Evolutionary conservation across 2,797 vertebrate species (phyloP).

Genomic region (Thamnophis elegans): DNA sequence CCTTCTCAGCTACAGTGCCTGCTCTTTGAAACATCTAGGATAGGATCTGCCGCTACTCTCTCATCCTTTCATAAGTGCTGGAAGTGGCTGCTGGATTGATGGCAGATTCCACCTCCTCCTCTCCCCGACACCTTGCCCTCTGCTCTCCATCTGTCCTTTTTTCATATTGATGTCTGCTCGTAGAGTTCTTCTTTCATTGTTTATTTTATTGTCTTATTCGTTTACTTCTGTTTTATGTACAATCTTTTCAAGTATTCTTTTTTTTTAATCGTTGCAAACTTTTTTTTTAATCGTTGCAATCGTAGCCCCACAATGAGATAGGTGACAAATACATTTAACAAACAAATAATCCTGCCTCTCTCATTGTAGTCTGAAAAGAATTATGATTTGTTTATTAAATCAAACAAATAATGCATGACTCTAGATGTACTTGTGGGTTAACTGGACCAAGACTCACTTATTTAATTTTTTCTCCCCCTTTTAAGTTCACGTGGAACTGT

Average conservation of each 20-base stretch:
- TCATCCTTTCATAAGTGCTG: neutral
- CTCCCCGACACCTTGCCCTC: neutral
- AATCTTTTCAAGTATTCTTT: neutral
- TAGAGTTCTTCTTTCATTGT: neutral
- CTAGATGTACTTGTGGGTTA: neutral
- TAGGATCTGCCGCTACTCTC: neutral
- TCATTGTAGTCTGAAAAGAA: neutral
- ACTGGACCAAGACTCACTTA: neutral
- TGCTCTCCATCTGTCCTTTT: neutral
- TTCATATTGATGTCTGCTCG: neutral
- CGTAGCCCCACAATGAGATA: neutral
- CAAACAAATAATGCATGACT: neutral
- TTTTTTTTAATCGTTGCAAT: neutral
- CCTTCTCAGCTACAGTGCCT: neutral
- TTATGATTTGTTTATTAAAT: neutral
- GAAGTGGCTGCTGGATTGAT: neutral
- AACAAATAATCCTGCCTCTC: neutral
- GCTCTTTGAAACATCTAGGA: neutral
- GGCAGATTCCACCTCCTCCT: neutral
- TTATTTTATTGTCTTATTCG: neutral
- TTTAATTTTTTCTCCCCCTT: neutral
- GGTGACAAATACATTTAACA: neutral
- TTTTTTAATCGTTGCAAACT: neutral
- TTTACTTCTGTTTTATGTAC: neutral
- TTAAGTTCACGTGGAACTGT: neutral